A percentile compares a stretch with the other conserved stretches of the same genome.
These are phyloP conservation scores for Cavia aperea DNA, from an alignment of 2,113 vertebrate genomes.

Conservation along the genomic window DNA sequence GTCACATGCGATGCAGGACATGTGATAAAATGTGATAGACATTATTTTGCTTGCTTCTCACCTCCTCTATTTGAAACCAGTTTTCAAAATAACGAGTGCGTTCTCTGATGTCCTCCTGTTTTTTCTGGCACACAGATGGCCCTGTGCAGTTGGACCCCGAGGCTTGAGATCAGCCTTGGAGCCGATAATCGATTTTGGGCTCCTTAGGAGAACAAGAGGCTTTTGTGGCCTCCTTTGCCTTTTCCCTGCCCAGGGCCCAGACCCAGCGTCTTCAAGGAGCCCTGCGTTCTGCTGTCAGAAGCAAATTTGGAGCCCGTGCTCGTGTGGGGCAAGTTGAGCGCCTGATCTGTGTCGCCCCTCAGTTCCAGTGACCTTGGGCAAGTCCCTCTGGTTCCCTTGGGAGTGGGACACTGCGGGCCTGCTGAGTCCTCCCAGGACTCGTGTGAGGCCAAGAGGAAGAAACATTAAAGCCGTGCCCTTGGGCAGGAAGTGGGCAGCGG, in stretches of 20 bases:
- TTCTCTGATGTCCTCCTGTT: background rate
- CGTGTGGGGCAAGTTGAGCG: background rate
- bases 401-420: background rate
- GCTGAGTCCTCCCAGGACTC: background rate
- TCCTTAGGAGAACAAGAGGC: background rate
- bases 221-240: background rate
- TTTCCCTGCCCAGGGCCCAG: background rate
- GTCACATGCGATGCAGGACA: background rate
- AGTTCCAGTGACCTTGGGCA: background rate
- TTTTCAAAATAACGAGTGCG: background rate
- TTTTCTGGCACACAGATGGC: background rate
- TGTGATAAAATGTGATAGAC: too few species aligned
- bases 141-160: background rate
- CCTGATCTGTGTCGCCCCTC: background rate
- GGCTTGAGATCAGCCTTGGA: fast-evolving
- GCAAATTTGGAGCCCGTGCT: background rate
- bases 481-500: background rate
- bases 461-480: fast-evolving
- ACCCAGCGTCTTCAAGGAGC: background rate
- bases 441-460: background rate
- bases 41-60: background rate
- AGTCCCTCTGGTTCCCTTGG: background rate
- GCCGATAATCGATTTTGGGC: too few species aligned
- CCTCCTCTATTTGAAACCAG: background rate
- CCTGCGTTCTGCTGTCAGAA: background rate